These are phyloP conservation scores for Drymodes brunneopygia DNA, from an alignment of 2,113 vertebrate genomes.

Conservation along the genomic window DNA sequence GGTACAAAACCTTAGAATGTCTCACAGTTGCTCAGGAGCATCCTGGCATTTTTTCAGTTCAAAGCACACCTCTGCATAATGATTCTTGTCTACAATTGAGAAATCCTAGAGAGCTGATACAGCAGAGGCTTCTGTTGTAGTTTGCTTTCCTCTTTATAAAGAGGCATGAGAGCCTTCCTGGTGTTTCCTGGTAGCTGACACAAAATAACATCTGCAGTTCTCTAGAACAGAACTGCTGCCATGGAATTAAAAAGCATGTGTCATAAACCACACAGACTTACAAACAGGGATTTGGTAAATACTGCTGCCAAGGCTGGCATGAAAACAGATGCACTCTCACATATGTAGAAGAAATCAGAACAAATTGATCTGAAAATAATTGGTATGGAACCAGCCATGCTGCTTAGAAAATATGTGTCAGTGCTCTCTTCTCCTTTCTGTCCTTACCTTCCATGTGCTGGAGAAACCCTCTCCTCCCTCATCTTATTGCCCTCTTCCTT, in stretches of 20 bases:
- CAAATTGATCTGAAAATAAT: background rate
- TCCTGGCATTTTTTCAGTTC: background rate
- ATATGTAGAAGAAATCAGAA: background rate
- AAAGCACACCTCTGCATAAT: background rate
- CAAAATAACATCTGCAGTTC: background rate
- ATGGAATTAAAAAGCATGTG: background rate
- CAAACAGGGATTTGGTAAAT: background rate
- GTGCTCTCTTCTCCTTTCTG: background rate
- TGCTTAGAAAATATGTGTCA: background rate
- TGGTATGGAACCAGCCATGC: background rate
- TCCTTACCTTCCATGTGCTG: background rate
- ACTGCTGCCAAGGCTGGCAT: background rate
- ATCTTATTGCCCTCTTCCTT: background rate
- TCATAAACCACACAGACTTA: background rate
- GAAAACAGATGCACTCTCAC: background rate
- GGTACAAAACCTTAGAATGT: background rate
- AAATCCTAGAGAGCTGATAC: background rate
- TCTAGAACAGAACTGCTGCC: background rate
- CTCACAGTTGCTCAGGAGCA: background rate
- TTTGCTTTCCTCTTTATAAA: background rate
- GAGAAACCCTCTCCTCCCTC: background rate
- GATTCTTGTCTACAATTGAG: background rate
- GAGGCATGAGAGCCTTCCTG: background rate
- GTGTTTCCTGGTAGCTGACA: background rate
- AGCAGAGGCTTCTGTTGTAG: background rate